phyloP scores from a whole-genome alignment of 2,797 vertebrate genomes.

The Enteromius thamalakanensis region DNA sequence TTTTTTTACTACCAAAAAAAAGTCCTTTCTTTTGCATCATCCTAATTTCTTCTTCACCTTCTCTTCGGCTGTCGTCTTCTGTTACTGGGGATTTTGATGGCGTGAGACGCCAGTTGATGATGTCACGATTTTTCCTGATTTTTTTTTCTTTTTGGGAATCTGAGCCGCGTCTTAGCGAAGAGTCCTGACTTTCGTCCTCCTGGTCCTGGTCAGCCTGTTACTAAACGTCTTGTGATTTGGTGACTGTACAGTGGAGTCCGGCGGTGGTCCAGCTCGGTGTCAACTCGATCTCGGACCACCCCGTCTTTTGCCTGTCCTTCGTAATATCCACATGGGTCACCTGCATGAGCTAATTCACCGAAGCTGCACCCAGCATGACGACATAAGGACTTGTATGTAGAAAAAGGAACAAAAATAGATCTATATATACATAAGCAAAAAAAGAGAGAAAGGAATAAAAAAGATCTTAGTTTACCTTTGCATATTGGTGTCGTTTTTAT shows the following conservation, averaged over 20 bases:
- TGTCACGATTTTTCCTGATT: constrained; percentile 65
- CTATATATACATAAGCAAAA: constrained; percentile 56
- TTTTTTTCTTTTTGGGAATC: constrained; percentile 25
- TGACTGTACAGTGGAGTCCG: constrained; percentile 62
- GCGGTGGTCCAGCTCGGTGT: constrained; percentile 33
- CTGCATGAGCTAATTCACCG: constrained; percentile 83
- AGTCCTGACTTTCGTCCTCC: constrained; percentile 43
- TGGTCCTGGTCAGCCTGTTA: constrained; percentile 56
- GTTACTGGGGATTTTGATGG: constrained; percentile 62
- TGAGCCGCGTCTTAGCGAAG: constrained; percentile 40
- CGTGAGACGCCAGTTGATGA: constrained; percentile 81
- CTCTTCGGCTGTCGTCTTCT: constrained; percentile 59
- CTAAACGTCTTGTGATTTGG: constrained; percentile 63
- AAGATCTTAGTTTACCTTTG: constrained; percentile 83
- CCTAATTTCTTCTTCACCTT: constrained; percentile 61
- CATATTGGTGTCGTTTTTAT: constrained; percentile 70
- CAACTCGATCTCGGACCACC: constrained; percentile 36
- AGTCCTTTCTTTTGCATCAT: constrained; percentile 14
- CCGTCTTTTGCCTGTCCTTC: constrained; percentile 62
- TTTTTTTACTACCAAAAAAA: constrained; percentile 1
- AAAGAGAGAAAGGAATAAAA: constrained; percentile 78
- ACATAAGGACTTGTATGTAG: constrained; percentile 82
- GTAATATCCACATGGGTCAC: constrained; percentile 73
- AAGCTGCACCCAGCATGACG: constrained; percentile 86
- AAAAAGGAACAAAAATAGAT: constrained; percentile 65